Base-by-base conservation (phyloP, 53 echinoderm and acorn worm genomes). In the Echinarachnius parma region DNA sequence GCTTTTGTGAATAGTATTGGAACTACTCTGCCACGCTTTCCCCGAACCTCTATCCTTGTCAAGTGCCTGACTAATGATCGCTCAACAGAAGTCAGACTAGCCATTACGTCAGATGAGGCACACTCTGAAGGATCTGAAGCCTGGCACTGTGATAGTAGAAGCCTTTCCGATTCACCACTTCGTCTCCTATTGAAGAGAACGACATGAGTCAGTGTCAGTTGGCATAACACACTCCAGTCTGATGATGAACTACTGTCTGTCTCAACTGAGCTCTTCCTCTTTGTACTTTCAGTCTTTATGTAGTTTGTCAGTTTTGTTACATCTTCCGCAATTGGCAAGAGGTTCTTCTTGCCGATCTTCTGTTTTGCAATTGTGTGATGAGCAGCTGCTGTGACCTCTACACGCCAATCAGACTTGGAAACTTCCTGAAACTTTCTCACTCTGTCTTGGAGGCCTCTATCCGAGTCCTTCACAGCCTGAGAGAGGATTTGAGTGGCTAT, bases 1-100 rank as follows among this genome's bases (percentile, higher is more conserved):
- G 61, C 54, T 27, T 62, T 65, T 21, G 86, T 81, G 26, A 81
- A 49, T 44, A 81, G 61, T 15, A 86, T 52, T 3, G 86, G 81
- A 29, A 86, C 86, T 48, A 55, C 76, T 52, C 86, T 76, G n/a
- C 81, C 77, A 22, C 81, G 50, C 35, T 86, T 81, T 15, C 86
- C 86, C 48, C 64, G 18, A 37, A 86, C 77, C 67, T 86, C 86
- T 67, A 86, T 64, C 14, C 76, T 61, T 25, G 34, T 46, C 20
- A 86, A 50, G 33, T 64, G 56, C 66, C 34, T 56, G 19, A 52
- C 61, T 34, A 86, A 67, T 48, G 59, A 60, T 46, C 66, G 75
- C 49, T 86, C 86, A 7, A 86, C 15, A 42, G 48, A 47, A 24
- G 79, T 63, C n/a, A 85, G 62, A 59, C 72, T 85, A 66, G 24